Conservation (phyloP, 2,797 vertebrate species). For the Megalops cyprinoides region DNA sequence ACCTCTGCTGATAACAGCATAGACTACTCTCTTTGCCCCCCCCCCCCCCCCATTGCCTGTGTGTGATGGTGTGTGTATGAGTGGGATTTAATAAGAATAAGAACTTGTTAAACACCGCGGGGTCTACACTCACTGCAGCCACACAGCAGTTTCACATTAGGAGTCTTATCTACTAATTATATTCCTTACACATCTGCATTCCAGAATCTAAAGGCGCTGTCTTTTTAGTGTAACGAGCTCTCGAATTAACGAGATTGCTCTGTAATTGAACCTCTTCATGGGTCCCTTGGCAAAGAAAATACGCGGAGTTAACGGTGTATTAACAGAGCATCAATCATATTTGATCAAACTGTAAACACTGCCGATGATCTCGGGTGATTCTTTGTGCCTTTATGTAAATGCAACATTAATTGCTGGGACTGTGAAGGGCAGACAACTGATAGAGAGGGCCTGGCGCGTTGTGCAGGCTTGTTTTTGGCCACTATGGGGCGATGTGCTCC, state of each 20-base stretch:
- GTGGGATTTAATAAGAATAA: slow-evolving; percentile 62
- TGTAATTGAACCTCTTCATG: slow-evolving; percentile 95
- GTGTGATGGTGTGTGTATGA: slow-evolving; percentile 54
- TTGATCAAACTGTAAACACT: slow-evolving; percentile 90
- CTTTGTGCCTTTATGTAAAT: slow-evolving; percentile 77
- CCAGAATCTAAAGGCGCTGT: slow-evolving; percentile 76
- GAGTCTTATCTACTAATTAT: slow-evolving; percentile 82
- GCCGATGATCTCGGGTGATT: slow-evolving; percentile 68
- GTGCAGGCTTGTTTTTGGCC: slow-evolving; percentile 54
- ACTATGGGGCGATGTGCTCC: slow-evolving; percentile 88
- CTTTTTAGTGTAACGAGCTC: slow-evolving; percentile 88
- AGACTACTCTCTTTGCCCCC: slow-evolving; percentile 13
- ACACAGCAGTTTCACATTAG: slow-evolving; percentile 75
- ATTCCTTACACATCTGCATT: slow-evolving; percentile 87
- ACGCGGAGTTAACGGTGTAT: slow-evolving; percentile 89
- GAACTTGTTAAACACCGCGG: slow-evolving; percentile 71
- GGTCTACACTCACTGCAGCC: slow-evolving; percentile 69
- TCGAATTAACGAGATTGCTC: slow-evolving; percentile 94
- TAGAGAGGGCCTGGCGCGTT: slow-evolving; percentile 45
- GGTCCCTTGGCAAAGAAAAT: slow-evolving; percentile 92
- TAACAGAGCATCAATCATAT: slow-evolving; percentile 93
- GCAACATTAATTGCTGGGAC: slow-evolving; percentile 77
- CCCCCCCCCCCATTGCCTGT: slow-evolving; percentile 13
- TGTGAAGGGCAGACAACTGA: slow-evolving; percentile 71
- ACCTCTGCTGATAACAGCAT: too few relatives aligned